These are phyloP conservation scores for Adelphocoris suturalis DNA, from an alignment of 2,888 invertebrate genomes.

Conservation along the genomic window DNA sequence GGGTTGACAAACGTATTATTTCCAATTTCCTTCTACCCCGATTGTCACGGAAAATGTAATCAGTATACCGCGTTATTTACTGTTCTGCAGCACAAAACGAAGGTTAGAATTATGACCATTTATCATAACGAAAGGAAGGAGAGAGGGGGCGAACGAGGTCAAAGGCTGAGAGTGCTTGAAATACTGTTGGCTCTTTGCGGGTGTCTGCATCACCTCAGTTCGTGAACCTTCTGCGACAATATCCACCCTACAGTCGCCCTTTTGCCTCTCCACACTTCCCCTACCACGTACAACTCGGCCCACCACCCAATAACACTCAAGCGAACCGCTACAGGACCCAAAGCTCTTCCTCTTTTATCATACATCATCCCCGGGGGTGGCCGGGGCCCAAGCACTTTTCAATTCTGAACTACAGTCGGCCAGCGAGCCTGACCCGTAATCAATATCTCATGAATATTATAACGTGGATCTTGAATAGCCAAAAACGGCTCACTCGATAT, in stretches of 20 bases:
- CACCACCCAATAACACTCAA: constrained; percentile 40
- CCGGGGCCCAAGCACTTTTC: background rate
- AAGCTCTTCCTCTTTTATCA: constrained; percentile 19
- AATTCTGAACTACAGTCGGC: constrained; percentile 8
- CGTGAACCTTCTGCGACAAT: constrained; percentile 51
- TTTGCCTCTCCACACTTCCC: background rate
- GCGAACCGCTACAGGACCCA: constrained; percentile 17
- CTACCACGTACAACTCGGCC: background rate
- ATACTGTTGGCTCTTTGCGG: constrained; percentile 57
- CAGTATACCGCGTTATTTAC: constrained; percentile 15
- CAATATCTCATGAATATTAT: constrained; percentile 47
- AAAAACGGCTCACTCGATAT: constrained; percentile 20
- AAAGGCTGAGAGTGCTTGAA: constrained; percentile 53
- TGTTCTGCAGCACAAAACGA: background rate
- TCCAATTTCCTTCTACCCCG: constrained; percentile 21
- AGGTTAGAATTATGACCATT: constrained; percentile 46
- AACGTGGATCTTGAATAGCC: constrained; percentile 11
- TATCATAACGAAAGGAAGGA: background rate
- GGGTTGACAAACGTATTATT: background rate
- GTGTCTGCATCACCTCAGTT: constrained; percentile 60
- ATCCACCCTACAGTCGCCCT: background rate
- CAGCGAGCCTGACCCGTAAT: constrained; percentile 38
- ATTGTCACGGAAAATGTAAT: background rate
- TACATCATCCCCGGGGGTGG: constrained; percentile 29
- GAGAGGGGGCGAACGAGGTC: constrained; percentile 22